Evolutionary conservation across 1,140 invertebrate genomes (phyloP).

Genomic region (Drosophila nikananu): DNA sequence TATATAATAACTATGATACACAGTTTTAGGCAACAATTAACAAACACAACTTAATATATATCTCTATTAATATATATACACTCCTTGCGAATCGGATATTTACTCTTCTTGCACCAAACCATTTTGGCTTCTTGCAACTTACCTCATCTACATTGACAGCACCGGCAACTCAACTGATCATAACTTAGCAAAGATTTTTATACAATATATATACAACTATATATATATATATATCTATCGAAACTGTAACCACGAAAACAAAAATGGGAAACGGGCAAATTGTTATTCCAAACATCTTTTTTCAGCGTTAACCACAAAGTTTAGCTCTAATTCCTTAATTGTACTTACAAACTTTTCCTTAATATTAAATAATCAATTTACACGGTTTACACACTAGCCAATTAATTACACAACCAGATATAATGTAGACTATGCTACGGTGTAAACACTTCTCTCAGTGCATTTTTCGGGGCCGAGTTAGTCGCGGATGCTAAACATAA

Average conservation of each 20-base stretch:
- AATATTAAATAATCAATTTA: slow-evolving; percentile 31
- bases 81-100: slow-evolving; percentile 37
- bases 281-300: slow-evolving; percentile 44
- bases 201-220: slow-evolving; percentile 52
- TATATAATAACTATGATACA: slow-evolving; percentile 22
- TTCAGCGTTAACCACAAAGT: slow-evolving; percentile 48
- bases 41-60: slow-evolving; percentile 30
- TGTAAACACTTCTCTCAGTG: slow-evolving; percentile 27
- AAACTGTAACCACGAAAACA: slow-evolving; percentile 40
- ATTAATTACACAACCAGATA: slow-evolving; percentile 23
- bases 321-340: slow-evolving; percentile 43
- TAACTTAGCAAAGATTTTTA: slow-evolving; percentile 64
- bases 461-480: slow-evolving; percentile 54
- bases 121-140: slow-evolving; percentile 78
- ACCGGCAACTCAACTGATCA: slow-evolving; percentile 61
- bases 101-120: slow-evolving; percentile 67
- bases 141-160: slow-evolving; percentile 79
- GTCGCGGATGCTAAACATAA: slow-evolving; percentile 30
- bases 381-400: slow-evolving; percentile 32
- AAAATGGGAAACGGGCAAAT: slow-evolving; percentile 17
- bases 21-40: slow-evolving; percentile 25
- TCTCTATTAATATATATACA: slow-evolving; percentile 42
- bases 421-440: slow-evolving; percentile 20
- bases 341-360: slow-evolving; percentile 36
- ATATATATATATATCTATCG: slow-evolving; percentile 31